Percentiles rank a stretch among this genome's conserved stretches.
These are phyloP conservation scores for Gymnobelideus leadbeateri DNA, from an alignment of 2,113 vertebrate genomes.

Conservation along the genomic window DNA sequence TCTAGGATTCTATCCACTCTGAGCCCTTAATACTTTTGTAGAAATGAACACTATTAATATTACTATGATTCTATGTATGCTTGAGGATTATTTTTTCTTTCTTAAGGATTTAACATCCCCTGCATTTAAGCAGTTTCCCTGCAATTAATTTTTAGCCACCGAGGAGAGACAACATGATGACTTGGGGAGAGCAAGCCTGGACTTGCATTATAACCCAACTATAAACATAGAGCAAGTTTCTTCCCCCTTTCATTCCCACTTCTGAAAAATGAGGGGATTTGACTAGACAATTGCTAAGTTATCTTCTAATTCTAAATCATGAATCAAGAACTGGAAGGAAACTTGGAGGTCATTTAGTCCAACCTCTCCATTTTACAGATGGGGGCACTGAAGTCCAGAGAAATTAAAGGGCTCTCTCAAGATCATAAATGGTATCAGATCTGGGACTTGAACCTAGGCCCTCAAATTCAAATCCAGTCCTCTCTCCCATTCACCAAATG, in stretches of 20 bases:
- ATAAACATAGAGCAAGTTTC: background rate
- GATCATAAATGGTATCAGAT: background rate
- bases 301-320: background rate
- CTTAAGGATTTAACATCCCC: background rate
- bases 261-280: background rate
- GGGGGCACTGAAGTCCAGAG: background rate
- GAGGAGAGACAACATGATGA: background rate
- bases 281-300: background rate
- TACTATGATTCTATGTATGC: too few relatives aligned
- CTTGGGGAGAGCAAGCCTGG: background rate
- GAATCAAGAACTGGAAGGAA: background rate
- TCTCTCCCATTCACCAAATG: background rate
- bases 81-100: background rate
- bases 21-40: too few relatives aligned
- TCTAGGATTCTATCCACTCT: background rate
- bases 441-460: background rate
- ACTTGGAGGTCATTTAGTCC: background rate
- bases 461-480: background rate
- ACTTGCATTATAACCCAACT: background rate
- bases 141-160: constrained; percentile 37
- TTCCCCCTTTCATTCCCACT: background rate
- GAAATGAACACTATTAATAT: too few relatives aligned
- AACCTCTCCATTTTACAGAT: background rate
- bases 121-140: constrained; percentile 51
- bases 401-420: background rate